Evolutionary conservation across 35 echinoderm and acorn worm genomes (phyloP).

Genomic region (Heliocidaris erythrogramma): DNA sequence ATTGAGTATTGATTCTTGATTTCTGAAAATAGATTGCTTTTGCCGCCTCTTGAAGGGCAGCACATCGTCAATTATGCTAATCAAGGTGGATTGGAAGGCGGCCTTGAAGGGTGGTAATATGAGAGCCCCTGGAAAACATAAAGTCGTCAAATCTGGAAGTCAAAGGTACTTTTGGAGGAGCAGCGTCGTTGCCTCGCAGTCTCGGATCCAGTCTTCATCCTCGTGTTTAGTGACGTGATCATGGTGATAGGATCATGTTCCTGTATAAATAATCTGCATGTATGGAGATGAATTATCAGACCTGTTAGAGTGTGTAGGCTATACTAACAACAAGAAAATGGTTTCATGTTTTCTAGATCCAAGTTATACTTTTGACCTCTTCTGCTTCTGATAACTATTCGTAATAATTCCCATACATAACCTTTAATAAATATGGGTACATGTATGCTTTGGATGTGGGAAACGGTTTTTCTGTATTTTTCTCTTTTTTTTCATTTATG

Average conservation of each 20-base stretch:
- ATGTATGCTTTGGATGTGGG: too few relatives aligned
- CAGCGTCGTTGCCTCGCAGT: not conserved
- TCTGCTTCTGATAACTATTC: too few relatives aligned
- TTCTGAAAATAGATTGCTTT: conserved; percentile 25
- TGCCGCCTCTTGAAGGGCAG: conserved; percentile 12
- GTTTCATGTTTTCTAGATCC: too few relatives aligned
- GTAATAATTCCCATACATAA: too few relatives aligned
- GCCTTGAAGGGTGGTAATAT: not conserved
- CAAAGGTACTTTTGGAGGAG: not conserved
- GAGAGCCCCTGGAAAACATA: conserved; percentile 20
- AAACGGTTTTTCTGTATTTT: too few relatives aligned
- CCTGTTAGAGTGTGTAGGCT: too few relatives aligned
- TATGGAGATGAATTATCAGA: too few relatives aligned
- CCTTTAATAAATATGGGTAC: too few relatives aligned
- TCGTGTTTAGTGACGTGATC: not conserved
- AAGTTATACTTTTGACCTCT: too few relatives aligned
- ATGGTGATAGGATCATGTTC: not conserved
- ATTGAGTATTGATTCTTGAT: conserved; percentile 35
- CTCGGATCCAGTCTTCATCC: not conserved
- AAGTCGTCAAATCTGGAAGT: not conserved
- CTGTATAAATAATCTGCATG: not conserved
- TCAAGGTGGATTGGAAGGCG: not conserved
- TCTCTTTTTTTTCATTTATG: too few relatives aligned
- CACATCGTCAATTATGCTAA: conserved; percentile 26
- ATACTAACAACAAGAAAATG: too few relatives aligned